These are phyloP conservation scores for Acronicta aceris DNA, from an alignment of 2,888 invertebrate species.

Conservation along the genomic window DNA sequence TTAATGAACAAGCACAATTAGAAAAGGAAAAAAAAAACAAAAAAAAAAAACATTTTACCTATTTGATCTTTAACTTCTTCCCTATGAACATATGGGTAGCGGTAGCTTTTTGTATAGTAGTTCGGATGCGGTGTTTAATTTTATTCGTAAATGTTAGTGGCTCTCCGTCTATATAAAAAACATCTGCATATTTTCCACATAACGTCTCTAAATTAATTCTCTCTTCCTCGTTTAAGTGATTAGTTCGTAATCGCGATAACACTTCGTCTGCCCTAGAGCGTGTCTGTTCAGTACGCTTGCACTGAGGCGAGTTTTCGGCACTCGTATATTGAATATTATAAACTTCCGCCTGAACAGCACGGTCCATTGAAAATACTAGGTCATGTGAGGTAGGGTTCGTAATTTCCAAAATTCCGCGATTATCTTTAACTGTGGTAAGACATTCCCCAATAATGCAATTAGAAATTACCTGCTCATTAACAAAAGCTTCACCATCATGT, in stretches of 20 bases:
- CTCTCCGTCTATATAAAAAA: neutral
- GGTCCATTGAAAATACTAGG: conserved; percentile 8
- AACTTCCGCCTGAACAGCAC: neutral
- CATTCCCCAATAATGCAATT: conserved; percentile 2
- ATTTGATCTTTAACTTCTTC: neutral
- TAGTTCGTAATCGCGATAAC: neutral
- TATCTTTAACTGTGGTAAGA: neutral
- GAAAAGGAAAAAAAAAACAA: too few relatives aligned
- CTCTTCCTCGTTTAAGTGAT: neutral
- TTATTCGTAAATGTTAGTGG: neutral
- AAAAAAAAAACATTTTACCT: neutral
- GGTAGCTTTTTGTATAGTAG: conserved; percentile 1
- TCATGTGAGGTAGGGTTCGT: conserved; percentile 2
- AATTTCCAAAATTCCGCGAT: conserved; percentile 4
- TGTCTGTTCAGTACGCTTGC: neutral
- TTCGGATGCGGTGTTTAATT: neutral
- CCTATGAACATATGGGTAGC: conserved; percentile 1
- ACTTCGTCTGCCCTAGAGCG: neutral
- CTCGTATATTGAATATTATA: neutral
- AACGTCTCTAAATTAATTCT: neutral
- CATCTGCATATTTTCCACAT: neutral
- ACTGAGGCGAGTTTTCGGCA: neutral
- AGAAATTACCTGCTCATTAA: neutral
- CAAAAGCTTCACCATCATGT: neutral
- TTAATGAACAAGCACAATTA: too few relatives aligned